A percentile compares a stretch with the other conserved stretches of the same genome.
phyloP scores from a whole-genome alignment of 2,113 vertebrate genomes.

The Chascanopsetta lugubris region DNA sequence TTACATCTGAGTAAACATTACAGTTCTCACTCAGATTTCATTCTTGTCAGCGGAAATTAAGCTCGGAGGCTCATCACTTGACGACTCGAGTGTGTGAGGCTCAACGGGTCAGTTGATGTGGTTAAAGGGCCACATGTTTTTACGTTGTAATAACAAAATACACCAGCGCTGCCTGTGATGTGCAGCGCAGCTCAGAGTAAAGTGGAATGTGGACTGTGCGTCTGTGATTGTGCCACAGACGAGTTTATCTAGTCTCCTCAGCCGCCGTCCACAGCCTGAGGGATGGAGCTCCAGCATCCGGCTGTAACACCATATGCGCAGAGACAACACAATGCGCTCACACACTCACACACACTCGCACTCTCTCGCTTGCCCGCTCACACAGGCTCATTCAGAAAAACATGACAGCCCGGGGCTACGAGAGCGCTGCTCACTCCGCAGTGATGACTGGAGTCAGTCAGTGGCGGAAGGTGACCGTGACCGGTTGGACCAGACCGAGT shows the following conservation, averaged over 20 bases:
- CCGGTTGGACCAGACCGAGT: neutral
- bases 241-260: constrained; percentile 17
- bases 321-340: constrained; percentile 29
- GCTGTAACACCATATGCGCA: constrained; percentile 9
- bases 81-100: neutral
- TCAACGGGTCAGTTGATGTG: neutral
- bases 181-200: neutral
- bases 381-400: constrained; percentile 44
- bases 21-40: too few species aligned
- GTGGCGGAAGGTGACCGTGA: neutral
- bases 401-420: neutral
- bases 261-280: constrained; percentile 9
- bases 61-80: too few species aligned
- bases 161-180: constrained; percentile 11
- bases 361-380: constrained; percentile 29
- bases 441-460: neutral
- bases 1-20: too few species aligned
- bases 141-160: too few species aligned
- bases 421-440: neutral
- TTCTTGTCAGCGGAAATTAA: too few species aligned
- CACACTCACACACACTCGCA: constrained; percentile 30
- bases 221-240: neutral
- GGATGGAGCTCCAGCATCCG: constrained; percentile 13
- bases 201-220: constrained; percentile 3
- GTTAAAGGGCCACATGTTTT: neutral